phyloP scores from a whole-genome alignment of 2,113 vertebrate species.

The Gasterosteus nipponicus region DNA sequence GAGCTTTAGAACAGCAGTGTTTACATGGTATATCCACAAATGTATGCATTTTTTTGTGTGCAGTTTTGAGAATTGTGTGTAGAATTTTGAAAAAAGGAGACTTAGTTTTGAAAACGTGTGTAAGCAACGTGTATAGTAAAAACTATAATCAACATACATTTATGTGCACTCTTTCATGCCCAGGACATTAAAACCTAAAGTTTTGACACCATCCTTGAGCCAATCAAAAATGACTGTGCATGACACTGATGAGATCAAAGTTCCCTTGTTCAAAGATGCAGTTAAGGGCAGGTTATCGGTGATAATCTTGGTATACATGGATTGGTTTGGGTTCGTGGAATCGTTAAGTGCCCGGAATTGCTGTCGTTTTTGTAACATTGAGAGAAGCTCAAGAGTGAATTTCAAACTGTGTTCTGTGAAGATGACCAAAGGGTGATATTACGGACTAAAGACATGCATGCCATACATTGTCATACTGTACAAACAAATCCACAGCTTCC shows the following conservation, averaged over 20 bases:
- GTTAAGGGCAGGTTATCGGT: not conserved
- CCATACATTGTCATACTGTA: constrained; percentile 17
- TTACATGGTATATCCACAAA: too few species aligned
- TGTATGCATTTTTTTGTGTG: too few species aligned
- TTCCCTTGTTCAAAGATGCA: not conserved
- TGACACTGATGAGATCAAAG: constrained; percentile 7
- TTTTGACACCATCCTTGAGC: constrained; percentile 27
- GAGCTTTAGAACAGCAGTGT: too few species aligned
- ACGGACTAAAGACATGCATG: constrained; percentile 10
- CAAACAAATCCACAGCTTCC: constrained; percentile 22
- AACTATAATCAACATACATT: constrained; percentile 4
- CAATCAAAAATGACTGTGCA: constrained; percentile 21
- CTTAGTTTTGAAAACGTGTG: too few species aligned
- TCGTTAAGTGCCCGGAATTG: not conserved
- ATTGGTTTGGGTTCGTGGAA: constrained; percentile 10
- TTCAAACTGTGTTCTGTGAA: constrained; percentile 6
- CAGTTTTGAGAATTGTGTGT: too few species aligned
- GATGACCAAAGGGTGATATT: constrained; percentile 13
- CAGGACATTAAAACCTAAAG: constrained; percentile 39
- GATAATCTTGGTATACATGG: constrained; percentile 30
- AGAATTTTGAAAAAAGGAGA: too few species aligned
- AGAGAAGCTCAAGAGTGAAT: not conserved
- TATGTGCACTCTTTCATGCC: constrained; percentile 32
- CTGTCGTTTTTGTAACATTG: not conserved
- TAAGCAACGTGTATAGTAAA: too few species aligned